phyloP scores from a whole-genome alignment of 23 tunicate genomes.

The Trididemnum miniatum region DNA sequence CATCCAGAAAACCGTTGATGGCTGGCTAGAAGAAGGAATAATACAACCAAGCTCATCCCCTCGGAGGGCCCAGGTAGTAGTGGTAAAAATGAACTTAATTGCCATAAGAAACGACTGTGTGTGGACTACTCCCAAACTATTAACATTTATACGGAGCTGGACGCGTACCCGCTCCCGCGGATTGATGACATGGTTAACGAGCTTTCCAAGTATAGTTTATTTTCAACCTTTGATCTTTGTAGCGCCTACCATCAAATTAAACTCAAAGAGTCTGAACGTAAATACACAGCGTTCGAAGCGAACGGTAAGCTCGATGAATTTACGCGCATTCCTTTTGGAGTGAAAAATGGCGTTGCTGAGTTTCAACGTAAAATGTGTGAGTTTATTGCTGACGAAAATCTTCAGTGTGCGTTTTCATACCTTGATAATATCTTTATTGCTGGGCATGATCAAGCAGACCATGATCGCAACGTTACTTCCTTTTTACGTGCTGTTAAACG shows the following conservation, averaged over 20 bases:
- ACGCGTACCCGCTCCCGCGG: too few relatives aligned
- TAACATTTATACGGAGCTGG: too few relatives aligned
- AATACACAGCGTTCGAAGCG: background rate
- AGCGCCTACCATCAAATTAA: conserved; percentile 5
- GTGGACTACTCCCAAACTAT: too few relatives aligned
- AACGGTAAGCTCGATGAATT: background rate
- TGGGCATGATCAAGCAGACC: background rate
- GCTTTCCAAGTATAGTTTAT: background rate
- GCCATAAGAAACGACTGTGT: too few relatives aligned
- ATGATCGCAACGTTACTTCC: background rate
- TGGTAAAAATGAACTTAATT: too few relatives aligned
- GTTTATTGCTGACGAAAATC: background rate
- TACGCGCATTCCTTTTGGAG: conserved; percentile 1
- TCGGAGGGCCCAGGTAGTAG: too few relatives aligned
- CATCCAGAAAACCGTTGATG: too few relatives aligned
- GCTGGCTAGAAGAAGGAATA: background rate
- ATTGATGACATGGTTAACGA: too few relatives aligned
- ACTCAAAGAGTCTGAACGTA: background rate
- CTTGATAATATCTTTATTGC: conserved; percentile 4
- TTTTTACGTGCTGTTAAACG: background rate
- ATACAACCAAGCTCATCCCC: too few relatives aligned
- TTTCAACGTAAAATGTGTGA: conserved; percentile 1
- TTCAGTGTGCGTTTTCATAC: background rate
- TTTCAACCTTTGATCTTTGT: background rate
- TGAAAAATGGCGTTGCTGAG: background rate